These are phyloP conservation scores for Onchidella celtica DNA, from an alignment of 2,888 invertebrate species.

Conservation along the genomic window DNA sequence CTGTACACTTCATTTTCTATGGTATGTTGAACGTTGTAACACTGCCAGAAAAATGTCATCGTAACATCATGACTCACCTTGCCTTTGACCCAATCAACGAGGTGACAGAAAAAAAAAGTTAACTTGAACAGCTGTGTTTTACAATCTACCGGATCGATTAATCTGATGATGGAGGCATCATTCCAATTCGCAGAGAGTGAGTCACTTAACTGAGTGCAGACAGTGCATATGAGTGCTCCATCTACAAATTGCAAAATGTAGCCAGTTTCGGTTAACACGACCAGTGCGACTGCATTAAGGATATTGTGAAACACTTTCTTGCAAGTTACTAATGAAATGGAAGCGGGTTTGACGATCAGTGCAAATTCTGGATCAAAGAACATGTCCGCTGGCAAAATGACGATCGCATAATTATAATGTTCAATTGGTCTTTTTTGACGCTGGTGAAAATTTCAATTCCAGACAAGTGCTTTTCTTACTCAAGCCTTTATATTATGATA, in stretches of 20 bases:
- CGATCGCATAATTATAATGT: constrained; percentile 7
- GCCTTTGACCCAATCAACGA: constrained; percentile 17
- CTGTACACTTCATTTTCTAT: too few species aligned
- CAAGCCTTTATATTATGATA: neutral
- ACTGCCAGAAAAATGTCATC: too few species aligned
- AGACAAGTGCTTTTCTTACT: neutral
- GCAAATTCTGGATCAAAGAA: neutral
- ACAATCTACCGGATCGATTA: too few species aligned
- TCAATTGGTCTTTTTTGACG: neutral
- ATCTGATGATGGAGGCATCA: neutral
- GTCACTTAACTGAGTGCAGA: neutral
- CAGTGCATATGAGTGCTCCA: constrained; percentile 1
- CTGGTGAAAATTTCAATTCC: neutral
- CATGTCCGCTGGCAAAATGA: neutral
- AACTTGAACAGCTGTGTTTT: constrained; percentile 14
- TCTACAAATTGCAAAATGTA: neutral
- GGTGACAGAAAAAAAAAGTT: constrained; percentile 5
- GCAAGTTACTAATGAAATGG: neutral
- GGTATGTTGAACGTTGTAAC: too few species aligned
- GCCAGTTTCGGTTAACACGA: constrained; percentile 14
- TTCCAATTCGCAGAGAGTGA: neutral
- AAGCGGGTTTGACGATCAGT: constrained; percentile 4
- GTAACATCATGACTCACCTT: neutral
- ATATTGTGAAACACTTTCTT: neutral
- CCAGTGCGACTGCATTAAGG: neutral